Percentiles rank a stretch among this genome's conserved stretches.
These are phyloP conservation scores for Riparia riparia DNA, from an alignment of 2,113 vertebrate species.

Conservation along the genomic window DNA sequence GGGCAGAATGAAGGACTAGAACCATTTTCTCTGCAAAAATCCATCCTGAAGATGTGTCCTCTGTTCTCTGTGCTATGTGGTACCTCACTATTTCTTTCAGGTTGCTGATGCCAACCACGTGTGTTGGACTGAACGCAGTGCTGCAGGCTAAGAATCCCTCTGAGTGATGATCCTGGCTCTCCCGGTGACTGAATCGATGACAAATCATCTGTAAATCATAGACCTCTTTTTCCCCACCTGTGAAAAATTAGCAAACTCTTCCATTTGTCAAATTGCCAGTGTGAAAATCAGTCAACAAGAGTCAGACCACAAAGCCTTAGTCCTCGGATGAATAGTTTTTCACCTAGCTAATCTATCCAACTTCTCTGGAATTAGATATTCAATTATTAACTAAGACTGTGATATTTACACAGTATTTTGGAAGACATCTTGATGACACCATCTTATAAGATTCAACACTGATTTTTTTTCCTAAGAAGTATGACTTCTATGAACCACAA, in stretches of 20 bases:
- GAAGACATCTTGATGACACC: background rate
- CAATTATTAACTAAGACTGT: background rate
- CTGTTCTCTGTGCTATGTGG: background rate
- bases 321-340: background rate
- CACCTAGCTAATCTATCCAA: background rate
- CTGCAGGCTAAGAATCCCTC: background rate
- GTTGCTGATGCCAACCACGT: background rate
- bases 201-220: slow-evolving; percentile 1
- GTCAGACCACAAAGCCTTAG: background rate
- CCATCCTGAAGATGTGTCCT: background rate
- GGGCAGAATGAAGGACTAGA: background rate
- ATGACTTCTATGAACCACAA: background rate
- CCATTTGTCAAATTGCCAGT: background rate
- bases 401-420: background rate
- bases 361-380: background rate
- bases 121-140: background rate
- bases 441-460: background rate
- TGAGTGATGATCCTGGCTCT: background rate
- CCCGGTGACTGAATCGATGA: background rate
- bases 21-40: background rate
- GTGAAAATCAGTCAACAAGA: background rate
- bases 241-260: background rate
- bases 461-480: background rate
- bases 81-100: background rate
- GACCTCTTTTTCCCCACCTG: background rate